These are phyloP conservation scores for Campoplex nolae DNA, from an alignment of 2,888 invertebrate genomes.

Conservation along the genomic window DNA sequence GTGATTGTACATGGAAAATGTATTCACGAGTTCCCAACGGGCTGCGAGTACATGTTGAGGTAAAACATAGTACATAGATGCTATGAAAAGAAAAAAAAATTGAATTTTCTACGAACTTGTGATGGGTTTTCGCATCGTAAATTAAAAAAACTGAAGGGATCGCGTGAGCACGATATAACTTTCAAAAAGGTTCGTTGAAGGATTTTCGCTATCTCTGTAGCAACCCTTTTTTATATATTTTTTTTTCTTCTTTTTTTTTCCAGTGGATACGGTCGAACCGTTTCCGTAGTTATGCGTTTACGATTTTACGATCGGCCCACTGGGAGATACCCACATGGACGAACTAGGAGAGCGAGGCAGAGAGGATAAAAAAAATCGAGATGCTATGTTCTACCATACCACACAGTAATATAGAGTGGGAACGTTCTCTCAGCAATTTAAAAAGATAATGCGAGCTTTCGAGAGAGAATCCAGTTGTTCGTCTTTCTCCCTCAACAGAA, in stretches of 20 bases:
- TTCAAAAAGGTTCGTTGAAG: slow-evolving; percentile 47
- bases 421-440: slow-evolving; percentile 74
- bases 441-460: slow-evolving; percentile 79
- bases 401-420: slow-evolving; percentile 57
- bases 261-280: slow-evolving; percentile 37
- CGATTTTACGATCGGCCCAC: slow-evolving; percentile 66
- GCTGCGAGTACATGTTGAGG: background rate
- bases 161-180: slow-evolving; percentile 37
- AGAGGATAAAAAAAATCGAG: slow-evolving; percentile 28
- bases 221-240: slow-evolving; percentile 18
- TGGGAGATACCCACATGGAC: slow-evolving; percentile 40
- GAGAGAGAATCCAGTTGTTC: slow-evolving; percentile 64
- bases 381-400: slow-evolving; percentile 57
- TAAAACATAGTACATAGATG: background rate
- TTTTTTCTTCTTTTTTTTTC: slow-evolving; percentile 44
- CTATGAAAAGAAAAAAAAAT: background rate
- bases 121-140: slow-evolving; percentile 19
- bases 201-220: slow-evolving; percentile 53
- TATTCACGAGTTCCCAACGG: slow-evolving; percentile 16
- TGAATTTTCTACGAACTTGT: slow-evolving; percentile 33
- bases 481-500: slow-evolving; percentile 71
- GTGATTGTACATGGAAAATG: slow-evolving; percentile 27
- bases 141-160: slow-evolving; percentile 27
- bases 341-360: slow-evolving; percentile 31
- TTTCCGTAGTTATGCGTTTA: slow-evolving; percentile 69